Percentiles rank a stretch among this genome's conserved stretches.
Conservation (phyloP, 2,888 invertebrate species). For the Andricus quercusramuli region DNA sequence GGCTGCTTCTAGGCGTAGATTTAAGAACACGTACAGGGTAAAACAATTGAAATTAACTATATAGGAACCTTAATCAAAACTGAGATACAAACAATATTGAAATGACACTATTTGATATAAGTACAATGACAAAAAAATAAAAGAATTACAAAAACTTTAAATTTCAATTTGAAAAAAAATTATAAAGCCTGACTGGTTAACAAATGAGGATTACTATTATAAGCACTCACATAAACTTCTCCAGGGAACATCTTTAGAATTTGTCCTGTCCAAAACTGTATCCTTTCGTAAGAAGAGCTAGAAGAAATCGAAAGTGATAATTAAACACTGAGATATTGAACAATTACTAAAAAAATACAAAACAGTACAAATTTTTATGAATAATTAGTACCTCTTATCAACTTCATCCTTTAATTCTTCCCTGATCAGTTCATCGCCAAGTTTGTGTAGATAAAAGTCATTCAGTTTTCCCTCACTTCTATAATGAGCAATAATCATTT, state of each 20-base stretch:
- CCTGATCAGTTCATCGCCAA: background rate
- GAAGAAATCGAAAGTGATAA: background rate
- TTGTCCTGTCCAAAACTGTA: background rate
- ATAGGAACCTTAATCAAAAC: no score
- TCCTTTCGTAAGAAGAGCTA: background rate
- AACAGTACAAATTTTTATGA: background rate
- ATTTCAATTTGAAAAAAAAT: background rate
- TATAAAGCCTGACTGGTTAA: background rate
- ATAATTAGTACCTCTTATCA: background rate
- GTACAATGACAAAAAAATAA: no score
- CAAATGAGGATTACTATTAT: conserved; percentile 3
- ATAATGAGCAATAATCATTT: no score
- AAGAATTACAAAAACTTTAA: background rate
- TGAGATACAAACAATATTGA: no score
- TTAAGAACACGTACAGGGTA: no score
- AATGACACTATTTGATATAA: no score
- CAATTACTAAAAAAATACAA: background rate
- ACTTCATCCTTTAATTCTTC: background rate
- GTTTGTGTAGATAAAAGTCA: background rate
- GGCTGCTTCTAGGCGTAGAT: no score
- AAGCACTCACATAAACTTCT: background rate
- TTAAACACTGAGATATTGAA: background rate
- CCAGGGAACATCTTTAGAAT: background rate
- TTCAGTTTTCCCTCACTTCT: no score
- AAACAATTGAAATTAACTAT: no score